Evolutionary conservation across 1,140 invertebrate species (phyloP), one percentile per base, ranked within the genome.

Genomic region (Zaprionus vittiger): DNA sequence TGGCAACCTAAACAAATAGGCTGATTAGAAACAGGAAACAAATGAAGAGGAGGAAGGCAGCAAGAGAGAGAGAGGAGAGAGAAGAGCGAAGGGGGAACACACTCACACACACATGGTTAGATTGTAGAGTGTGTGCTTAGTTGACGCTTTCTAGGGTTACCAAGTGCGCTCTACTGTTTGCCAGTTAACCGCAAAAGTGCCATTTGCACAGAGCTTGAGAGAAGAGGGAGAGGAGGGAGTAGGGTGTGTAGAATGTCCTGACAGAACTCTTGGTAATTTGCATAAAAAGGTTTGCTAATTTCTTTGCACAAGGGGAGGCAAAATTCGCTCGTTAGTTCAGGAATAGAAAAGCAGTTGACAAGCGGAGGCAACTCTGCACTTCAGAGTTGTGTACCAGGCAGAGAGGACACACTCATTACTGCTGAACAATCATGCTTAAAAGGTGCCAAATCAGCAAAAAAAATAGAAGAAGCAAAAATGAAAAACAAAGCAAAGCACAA

Each of bases 251-350:
- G 56, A 2, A 47, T 47, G 41, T 47, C n/a, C 56, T 52, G 17
- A 12, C 44, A 61, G 60, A n/a, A 34, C 81, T 67, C 55, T 64
- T 68, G 54, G 79, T 77, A 79, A 90, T 89, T 89, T 89, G 84
- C 84, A 89, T 90, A 89, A 89, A 89, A 90, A 90, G 84, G 84
- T 89, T 89, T 79, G 80, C 66, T 83, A 78, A 84, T 90, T 89
- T 77, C 63, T 79, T 80, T 83, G 64, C 28, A 72, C 54, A 44
- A 17, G 1, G 5, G 41, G 20, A 12, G 44, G 64, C 54, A 70
- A 78, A 57, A 68, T 63, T 22, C 55, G 79, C 69, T 66, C 66
- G 82, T 85, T 86, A 81, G 76, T 56, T 66, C 73, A 66, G 61
- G 64, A 73, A 73, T 89, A 63, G 79, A 66, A 79, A 87, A 80